These are phyloP conservation scores for Steinernema carpocapsae DNA, from an alignment of 2,888 invertebrate species.

Conservation along the genomic window DNA sequence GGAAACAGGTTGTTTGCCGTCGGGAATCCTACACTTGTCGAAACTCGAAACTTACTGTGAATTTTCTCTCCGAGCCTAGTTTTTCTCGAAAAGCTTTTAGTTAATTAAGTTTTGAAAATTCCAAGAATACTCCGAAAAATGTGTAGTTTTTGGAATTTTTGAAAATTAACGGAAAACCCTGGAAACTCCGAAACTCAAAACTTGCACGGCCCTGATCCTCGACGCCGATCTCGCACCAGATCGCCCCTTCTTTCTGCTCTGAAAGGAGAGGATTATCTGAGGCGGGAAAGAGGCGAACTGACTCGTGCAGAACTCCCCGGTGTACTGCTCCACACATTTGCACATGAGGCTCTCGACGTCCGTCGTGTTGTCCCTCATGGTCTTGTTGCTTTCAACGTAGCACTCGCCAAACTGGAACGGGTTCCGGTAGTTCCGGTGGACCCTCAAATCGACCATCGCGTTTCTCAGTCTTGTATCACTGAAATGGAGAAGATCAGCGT, in stretches of 20 bases:
- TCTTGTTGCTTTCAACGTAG: too few relatives aligned
- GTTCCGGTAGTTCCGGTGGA: neutral
- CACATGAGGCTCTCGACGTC: neutral
- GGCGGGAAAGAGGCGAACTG: neutral
- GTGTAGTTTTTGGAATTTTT: too few relatives aligned
- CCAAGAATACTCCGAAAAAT: neutral
- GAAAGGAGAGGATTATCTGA: neutral
- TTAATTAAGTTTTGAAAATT: neutral
- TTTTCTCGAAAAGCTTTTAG: too few relatives aligned
- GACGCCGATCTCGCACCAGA: neutral
- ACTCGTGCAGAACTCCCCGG: neutral
- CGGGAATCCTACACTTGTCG: too few relatives aligned
- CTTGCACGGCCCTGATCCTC: neutral
- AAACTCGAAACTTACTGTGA: too few relatives aligned
- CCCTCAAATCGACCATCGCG: neutral
- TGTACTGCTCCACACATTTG: conserved; percentile 2
- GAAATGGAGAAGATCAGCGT: neutral
- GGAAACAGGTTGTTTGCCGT: too few relatives aligned
- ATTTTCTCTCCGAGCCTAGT: too few relatives aligned
- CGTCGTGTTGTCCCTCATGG: neutral
- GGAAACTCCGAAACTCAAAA: neutral
- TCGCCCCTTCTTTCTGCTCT: neutral
- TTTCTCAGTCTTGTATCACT: neutral
- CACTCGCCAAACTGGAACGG: conserved; percentile 1
- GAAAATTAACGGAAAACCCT: too few relatives aligned